Evolutionary conservation across 2,113 vertebrate species (phyloP).

Genomic region (Datnioides undecimradiatus): DNA sequence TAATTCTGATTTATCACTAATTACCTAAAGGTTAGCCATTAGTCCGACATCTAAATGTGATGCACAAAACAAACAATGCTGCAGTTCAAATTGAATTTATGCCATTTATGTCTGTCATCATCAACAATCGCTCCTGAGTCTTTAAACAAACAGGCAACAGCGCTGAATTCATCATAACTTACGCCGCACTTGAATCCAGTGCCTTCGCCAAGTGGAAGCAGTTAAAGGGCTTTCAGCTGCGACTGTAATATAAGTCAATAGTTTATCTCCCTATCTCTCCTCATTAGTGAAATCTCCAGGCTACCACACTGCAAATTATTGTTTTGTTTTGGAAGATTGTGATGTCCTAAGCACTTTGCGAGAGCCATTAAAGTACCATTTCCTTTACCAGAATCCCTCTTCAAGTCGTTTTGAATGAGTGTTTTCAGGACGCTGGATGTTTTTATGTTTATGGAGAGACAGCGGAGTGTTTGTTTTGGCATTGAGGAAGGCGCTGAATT

Average conservation of each 20-base stretch:
- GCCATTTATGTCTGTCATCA: background rate
- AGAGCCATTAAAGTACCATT: slow-evolving; percentile 73
- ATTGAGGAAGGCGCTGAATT: slow-evolving; percentile 6
- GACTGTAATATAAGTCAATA: slow-evolving; percentile 63
- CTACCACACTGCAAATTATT: slow-evolving; percentile 60
- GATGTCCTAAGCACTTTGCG: slow-evolving; percentile 63
- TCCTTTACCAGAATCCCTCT: slow-evolving; percentile 61
- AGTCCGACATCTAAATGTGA: background rate
- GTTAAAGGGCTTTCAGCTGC: slow-evolving; percentile 70
- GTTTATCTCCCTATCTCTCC: slow-evolving; percentile 63
- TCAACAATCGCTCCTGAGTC: slow-evolving; percentile 1
- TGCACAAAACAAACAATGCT: background rate
- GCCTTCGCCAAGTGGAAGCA: slow-evolving; percentile 52
- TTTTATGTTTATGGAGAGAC: slow-evolving; percentile 40
- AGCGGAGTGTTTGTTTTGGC: slow-evolving; percentile 52
- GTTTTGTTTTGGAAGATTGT: slow-evolving; percentile 69
- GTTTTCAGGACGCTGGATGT: slow-evolving; percentile 21
- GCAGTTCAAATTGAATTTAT: background rate
- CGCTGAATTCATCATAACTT: slow-evolving; percentile 30
- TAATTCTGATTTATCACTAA: background rate
- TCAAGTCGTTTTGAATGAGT: slow-evolving; percentile 40
- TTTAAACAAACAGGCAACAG: background rate
- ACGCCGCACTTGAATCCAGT: slow-evolving; percentile 35
- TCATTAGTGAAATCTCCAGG: slow-evolving; percentile 77
- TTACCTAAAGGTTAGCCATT: slow-evolving; percentile 4